These are phyloP conservation scores for Peromyscus eremicus DNA, from an alignment of 2,797 vertebrate genomes.

Conservation along the genomic window DNA sequence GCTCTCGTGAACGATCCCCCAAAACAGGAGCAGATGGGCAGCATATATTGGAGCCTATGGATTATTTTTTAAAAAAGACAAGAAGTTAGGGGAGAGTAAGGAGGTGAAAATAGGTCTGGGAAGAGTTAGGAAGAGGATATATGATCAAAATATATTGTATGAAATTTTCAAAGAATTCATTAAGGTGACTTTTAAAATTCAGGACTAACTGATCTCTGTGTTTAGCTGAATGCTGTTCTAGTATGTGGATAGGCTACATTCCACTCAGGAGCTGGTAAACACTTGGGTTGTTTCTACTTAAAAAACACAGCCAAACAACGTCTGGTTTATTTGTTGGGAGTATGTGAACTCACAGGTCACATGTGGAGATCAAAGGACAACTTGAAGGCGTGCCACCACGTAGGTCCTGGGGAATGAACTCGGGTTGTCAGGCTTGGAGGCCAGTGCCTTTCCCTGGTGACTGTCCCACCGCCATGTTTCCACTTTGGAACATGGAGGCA, in stretches of 20 bases:
- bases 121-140: neutral
- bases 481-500: neutral
- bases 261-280: neutral
- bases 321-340: neutral
- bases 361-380: neutral
- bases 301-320: neutral
- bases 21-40: neutral
- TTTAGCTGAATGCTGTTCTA: neutral
- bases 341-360: neutral
- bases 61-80: neutral
- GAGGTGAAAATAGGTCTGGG: neutral
- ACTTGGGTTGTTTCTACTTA: neutral
- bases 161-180: neutral
- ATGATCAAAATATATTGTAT: neutral
- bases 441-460: neutral
- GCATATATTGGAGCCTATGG: neutral
- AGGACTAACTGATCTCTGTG: slow-evolving; percentile 5
- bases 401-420: neutral
- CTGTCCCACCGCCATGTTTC: neutral
- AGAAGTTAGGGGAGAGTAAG: neutral
- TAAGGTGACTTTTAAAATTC: neutral
- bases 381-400: neutral
- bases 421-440: neutral
- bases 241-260: too few species aligned
- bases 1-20: neutral